These are phyloP conservation scores for Otolemur crassicaudatus DNA, from an alignment of 2,797 vertebrate species.

Conservation along the genomic window DNA sequence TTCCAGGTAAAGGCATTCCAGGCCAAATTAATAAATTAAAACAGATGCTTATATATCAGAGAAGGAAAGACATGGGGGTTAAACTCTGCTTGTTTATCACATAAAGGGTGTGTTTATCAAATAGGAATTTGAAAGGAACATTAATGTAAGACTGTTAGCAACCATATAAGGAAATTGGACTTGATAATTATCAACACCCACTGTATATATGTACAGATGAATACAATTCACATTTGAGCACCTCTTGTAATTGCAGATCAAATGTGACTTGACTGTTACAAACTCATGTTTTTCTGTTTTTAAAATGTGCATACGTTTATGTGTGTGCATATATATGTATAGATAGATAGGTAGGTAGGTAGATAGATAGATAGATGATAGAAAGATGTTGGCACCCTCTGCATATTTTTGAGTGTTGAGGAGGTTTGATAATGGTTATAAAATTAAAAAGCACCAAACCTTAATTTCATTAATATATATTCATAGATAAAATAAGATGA, in stretches of 20 bases:
- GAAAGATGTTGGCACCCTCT: too few relatives aligned
- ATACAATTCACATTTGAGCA: too few relatives aligned
- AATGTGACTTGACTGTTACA: too few relatives aligned
- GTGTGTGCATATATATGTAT: background rate
- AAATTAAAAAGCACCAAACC: background rate
- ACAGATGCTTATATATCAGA: background rate
- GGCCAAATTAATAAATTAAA: background rate
- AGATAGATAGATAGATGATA: too few relatives aligned
- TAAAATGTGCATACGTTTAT: too few relatives aligned
- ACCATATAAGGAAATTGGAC: background rate
- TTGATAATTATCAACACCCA: background rate
- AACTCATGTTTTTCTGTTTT: too few relatives aligned
- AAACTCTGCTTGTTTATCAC: background rate
- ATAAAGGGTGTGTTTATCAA: background rate
- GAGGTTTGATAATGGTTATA: background rate
- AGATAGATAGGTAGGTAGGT: too few relatives aligned
- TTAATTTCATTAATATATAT: background rate
- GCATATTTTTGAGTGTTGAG: background rate
- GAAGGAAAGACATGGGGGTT: background rate
- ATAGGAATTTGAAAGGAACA: background rate
- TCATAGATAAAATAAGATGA: background rate
- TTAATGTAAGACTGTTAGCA: background rate
- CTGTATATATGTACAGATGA: background rate
- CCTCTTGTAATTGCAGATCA: too few relatives aligned
- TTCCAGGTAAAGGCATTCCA: background rate